Evolutionary conservation across 1,140 invertebrate species (phyloP), one percentile per base, ranked within the genome.

Genomic region (Lucilia sericata): DNA sequence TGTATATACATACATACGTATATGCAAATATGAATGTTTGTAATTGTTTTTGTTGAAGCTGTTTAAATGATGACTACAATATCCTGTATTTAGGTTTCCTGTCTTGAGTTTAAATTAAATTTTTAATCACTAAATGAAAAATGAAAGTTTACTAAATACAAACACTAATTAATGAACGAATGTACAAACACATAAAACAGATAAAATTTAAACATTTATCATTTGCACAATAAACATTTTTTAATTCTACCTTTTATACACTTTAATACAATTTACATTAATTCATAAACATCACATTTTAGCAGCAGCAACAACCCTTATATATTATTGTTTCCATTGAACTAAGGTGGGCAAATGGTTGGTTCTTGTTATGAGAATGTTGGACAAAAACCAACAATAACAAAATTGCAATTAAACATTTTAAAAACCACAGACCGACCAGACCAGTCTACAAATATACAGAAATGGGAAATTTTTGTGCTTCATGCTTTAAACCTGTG

Each of bases 21-120:
- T 36, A 8, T 36, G 36, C 8, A 36, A 36, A 3, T 36, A 36
- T n/a, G n/a, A 36, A 3, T 36, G 36, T 36, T 3, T 36, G 36
- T 8, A 36, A 36, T 60, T 60, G 55, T 60, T 60, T 17, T 60
- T 19, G 19, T 25, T 70, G 65, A 19, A 21, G 19, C 21, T 21
- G 65, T 25, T 70, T 80, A 30, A 80, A 5, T 80, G 8, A 70
- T 80, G 47, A 21, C 42, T 49, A 51, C 21, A 49, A 80, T 80
- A 80, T 80, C 76, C 76, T 80, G 76, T 80, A 30, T 49, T 80
- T 80, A 19, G 42, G 8, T 80, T 80, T 49, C n/a, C 42, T 49
- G 42, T 80, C 76, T 80, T 80, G 42, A 51, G 76, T 80, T 21
- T 19, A 80, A 80, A 80, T 80, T 51, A 19, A 80, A 80, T 51